A percentile compares a stretch with the other conserved stretches of the same genome.
Evolutionary conservation across 2,888 invertebrate genomes (phyloP).

Genomic region (Cephus spinipes): DNA sequence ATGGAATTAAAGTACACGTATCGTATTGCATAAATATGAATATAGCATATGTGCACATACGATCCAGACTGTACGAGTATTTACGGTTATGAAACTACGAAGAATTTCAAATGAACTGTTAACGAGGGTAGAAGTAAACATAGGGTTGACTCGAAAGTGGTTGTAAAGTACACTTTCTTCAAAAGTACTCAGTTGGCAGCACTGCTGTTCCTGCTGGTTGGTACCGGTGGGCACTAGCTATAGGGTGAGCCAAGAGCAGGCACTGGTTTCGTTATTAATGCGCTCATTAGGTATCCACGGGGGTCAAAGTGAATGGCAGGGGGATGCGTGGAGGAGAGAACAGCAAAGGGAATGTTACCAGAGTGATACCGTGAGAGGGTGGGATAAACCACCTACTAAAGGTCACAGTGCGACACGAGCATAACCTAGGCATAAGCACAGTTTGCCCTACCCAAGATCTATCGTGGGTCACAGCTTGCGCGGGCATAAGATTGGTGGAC

Average conservation of each 20-base stretch:
- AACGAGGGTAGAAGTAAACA: neutral
- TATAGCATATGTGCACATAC: neutral
- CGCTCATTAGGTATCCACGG: conserved; percentile 12
- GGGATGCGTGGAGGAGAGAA: neutral
- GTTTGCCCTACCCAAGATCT: conserved; percentile 27
- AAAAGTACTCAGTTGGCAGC: neutral
- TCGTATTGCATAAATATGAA: neutral
- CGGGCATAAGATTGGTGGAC: conserved; percentile 38
- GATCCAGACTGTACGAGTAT: neutral
- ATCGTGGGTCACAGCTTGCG: conserved; percentile 39
- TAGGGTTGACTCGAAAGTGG: neutral
- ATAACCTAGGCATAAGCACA: neutral
- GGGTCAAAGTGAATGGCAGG: conserved; percentile 3
- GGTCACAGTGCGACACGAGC: neutral
- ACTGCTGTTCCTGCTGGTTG: neutral
- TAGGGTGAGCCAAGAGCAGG: conserved; percentile 4
- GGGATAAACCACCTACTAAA: neutral
- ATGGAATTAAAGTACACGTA: neutral
- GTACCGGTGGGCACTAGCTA: neutral
- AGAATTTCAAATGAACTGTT: neutral
- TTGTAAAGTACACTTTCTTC: neutral
- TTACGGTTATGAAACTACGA: neutral
- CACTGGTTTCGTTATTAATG: conserved; percentile 15
- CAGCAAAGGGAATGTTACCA: neutral
- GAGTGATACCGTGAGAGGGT: neutral